Base-by-base conservation (phyloP, 2,888 invertebrate species). In the Chrysolina oricalcia region DNA sequence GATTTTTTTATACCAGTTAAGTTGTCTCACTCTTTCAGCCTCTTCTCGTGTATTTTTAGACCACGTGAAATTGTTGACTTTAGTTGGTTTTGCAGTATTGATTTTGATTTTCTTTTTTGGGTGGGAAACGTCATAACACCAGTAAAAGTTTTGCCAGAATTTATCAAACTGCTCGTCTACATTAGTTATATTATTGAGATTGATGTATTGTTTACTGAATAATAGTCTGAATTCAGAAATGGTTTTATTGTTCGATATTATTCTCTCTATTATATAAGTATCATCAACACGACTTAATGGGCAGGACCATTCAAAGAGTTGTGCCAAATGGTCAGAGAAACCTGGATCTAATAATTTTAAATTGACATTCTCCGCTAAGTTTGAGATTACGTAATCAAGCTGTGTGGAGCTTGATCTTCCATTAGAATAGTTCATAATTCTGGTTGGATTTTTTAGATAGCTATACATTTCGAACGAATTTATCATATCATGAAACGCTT, bases 351-450 rank as follows among this genome's bases (percentile, higher is more conserved):
- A 48, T 48, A 48, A 48, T 48, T 48, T 63, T 27, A 40, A 27
- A 40, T 63, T 63, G 5, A 40, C 40, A 8, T 40, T 40, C 40
- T 40, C 40, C 10, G 6, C 40, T 10, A 40, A 40, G 10, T 40
- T 40, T 40, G 40, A 40, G 40, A 40, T 40, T 40, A 40, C 40
- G 40, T 40, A 40, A 40, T 40, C 40, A 40, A 40, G 40, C 40
- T 40, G 40, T 8, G 40, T 40, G 40, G 27, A n/a, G 40, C 63
- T 63, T 63, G 40, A 27, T 15, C 17, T 63, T 15, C 63, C 63
- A 63, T 63, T 63, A n/a, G 63, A 41, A 63, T 63, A 63, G 27
- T 63, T 63, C 63, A 63, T 63, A 27, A 63, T 63, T 63, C 35
- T 63, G 27, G 63, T 63, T 40, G 63, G 63, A 40, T 63, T 15